phyloP scores from a whole-genome alignment of 2,797 vertebrate genomes.

The Poeciliopsis paucimaculata region DNA sequence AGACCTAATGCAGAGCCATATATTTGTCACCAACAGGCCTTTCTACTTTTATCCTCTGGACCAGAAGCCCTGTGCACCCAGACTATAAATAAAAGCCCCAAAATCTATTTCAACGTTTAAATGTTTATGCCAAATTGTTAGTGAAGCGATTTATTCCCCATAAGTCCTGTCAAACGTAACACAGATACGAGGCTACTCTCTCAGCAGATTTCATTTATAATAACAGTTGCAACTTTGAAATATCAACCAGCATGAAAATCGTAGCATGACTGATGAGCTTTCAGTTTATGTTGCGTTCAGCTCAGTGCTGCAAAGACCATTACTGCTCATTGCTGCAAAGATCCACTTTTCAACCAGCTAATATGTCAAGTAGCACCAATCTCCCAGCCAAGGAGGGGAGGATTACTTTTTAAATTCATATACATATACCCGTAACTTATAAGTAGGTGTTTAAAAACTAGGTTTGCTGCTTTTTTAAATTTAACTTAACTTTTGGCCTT shows the following conservation, averaged over 20 bases:
- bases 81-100: not conserved
- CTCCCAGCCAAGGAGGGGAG: not conserved
- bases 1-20: conserved; percentile 16
- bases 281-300: conserved; percentile 19
- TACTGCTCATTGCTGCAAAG: conserved; percentile 7
- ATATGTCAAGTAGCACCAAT: not conserved
- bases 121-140: conserved; percentile 20
- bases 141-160: conserved; percentile 22
- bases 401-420: not conserved
- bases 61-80: conserved; percentile 8
- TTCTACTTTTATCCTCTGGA: not conserved
- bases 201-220: conserved; percentile 32
- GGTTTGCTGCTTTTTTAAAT: not conserved
- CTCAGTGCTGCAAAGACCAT: conserved; percentile 20
- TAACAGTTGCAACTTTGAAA: conserved; percentile 22
- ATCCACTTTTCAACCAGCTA: conserved; percentile 12
- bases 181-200: conserved; percentile 16
- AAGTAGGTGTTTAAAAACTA: not conserved
- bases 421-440: not conserved
- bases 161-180: conserved; percentile 9
- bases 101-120: conserved; percentile 14
- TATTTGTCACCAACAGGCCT: conserved; percentile 1
- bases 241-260: conserved; percentile 14
- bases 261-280: conserved; percentile 44
- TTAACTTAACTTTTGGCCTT: not conserved